These are phyloP conservation scores for Andrena haemorrhoa DNA, from an alignment of 2,888 invertebrate genomes.

Conservation along the genomic window DNA sequence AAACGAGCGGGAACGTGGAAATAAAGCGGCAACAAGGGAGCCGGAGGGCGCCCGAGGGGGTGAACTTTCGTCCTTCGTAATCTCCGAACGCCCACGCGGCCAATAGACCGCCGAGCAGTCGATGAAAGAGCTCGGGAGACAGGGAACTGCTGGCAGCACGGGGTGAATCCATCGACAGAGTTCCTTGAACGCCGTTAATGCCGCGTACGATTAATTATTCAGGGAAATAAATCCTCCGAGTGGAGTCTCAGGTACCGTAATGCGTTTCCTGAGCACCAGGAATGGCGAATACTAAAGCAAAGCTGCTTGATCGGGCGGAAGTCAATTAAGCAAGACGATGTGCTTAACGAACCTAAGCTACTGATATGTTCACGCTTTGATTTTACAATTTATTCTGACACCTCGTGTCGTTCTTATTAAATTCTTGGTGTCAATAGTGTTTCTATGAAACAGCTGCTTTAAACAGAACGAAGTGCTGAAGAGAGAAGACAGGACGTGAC, in stretches of 20 bases:
- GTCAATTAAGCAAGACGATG: too few species aligned
- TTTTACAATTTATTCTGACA: too few species aligned
- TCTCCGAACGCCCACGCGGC: constrained; percentile 5
- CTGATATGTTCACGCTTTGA: too few species aligned
- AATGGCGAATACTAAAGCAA: too few species aligned
- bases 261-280: neutral
- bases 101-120: neutral
- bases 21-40: constrained; percentile 17
- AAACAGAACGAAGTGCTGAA: too few species aligned
- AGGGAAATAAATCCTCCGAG: neutral
- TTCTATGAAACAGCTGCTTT: too few species aligned
- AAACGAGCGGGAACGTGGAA: constrained; percentile 19
- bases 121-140: neutral
- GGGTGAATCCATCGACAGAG: neutral
- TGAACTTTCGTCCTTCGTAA: constrained; percentile 29
- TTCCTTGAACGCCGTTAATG: neutral
- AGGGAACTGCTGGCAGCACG: neutral
- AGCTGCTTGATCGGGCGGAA: too few species aligned
- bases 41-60: neutral
- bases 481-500: too few species aligned
- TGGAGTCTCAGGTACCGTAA: neutral
- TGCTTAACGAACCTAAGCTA: too few species aligned
- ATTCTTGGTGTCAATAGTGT: too few species aligned
- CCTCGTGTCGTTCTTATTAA: too few species aligned
- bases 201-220: neutral